Evolutionary conservation across 1,140 invertebrate species (phyloP).

Genomic region (Caenorhabditis brenneri): DNA sequence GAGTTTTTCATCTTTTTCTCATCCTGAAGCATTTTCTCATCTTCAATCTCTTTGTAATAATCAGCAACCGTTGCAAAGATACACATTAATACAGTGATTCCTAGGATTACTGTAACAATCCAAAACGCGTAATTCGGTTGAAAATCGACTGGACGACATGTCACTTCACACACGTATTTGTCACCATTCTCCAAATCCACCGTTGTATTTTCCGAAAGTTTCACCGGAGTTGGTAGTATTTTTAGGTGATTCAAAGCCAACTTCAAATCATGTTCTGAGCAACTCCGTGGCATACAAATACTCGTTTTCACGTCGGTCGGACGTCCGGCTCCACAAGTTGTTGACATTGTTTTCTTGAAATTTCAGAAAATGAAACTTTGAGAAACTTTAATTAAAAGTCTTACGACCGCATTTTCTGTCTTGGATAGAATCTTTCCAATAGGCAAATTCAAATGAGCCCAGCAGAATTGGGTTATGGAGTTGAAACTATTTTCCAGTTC

Average conservation of each 20-base stretch:
- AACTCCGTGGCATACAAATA: not conserved
- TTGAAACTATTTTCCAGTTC: not conserved
- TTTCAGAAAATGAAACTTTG: not conserved
- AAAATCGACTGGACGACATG: not conserved
- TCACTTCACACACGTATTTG: not conserved
- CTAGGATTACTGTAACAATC: not conserved
- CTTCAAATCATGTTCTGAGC: not conserved
- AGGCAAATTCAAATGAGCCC: not conserved
- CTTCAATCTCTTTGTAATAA: not conserved
- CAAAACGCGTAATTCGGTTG: not conserved
- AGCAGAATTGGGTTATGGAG: not conserved
- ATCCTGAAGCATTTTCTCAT: not conserved
- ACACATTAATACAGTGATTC: not conserved
- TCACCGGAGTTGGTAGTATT: not conserved
- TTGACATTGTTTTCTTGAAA: not conserved
- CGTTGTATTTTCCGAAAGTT: not conserved
- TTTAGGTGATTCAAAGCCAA: not conserved
- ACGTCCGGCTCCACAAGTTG: not conserved
- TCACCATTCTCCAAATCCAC: not conserved
- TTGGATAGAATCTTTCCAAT: not conserved
- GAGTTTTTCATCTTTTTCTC: not conserved
- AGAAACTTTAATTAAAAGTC: not conserved
- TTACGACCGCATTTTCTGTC: not conserved
- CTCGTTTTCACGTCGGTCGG: not conserved
- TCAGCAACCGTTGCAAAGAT: not conserved